Percentiles rank a stretch among this genome's conserved stretches.
phyloP scores from a whole-genome alignment of 2,797 vertebrate species.

The Thamnophis elegans region DNA sequence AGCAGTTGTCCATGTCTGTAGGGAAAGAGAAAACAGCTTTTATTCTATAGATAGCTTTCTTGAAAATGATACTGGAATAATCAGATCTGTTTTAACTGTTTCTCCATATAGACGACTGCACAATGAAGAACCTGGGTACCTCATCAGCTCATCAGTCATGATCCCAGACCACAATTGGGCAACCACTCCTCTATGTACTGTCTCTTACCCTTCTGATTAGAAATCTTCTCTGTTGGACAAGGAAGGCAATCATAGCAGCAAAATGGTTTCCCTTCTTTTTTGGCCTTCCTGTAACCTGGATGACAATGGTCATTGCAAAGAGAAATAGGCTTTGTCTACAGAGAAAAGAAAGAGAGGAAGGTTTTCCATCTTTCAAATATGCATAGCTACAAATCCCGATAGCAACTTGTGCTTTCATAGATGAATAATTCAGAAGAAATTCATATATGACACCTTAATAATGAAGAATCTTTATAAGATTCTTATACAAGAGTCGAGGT shows the following conservation, averaged over 20 bases:
- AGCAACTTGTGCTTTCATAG: no score
- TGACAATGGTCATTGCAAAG: not conserved
- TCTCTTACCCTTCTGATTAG: not conserved
- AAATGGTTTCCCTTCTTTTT: not conserved
- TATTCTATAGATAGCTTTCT: not conserved
- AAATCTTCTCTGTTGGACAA: constrained; percentile 4
- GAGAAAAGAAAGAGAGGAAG: no score
- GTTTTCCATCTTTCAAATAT: no score
- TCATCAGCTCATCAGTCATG: not conserved
- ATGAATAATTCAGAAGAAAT: no score
- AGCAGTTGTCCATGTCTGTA: not conserved
- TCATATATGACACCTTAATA: no score
- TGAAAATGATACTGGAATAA: not conserved
- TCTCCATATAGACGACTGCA: not conserved
- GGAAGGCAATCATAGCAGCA: constrained; percentile 1
- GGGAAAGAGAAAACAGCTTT: not conserved
- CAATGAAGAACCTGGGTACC: not conserved
- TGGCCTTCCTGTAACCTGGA: not conserved
- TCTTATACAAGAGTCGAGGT: no score
- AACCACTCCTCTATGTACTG: no score
- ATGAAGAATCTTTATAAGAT: no score
- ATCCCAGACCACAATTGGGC: not conserved
- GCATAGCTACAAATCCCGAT: no score
- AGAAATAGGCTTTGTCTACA: not conserved
- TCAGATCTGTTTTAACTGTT: not conserved